phyloP scores from a whole-genome alignment of 2,797 vertebrate genomes.

The Coendou prehensilis region DNA sequence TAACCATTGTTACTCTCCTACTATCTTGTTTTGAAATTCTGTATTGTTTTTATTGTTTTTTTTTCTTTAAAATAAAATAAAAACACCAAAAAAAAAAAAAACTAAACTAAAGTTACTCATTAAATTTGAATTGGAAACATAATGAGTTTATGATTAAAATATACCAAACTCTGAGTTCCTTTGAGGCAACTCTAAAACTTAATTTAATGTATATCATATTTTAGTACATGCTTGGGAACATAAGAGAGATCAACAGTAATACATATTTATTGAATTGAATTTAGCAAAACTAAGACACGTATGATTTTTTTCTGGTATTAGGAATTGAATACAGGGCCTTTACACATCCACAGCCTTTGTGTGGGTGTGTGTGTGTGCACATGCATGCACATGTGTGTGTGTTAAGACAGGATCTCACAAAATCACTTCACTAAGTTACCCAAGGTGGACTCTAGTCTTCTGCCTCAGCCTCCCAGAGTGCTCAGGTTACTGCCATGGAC shows the following conservation, averaged over 20 bases:
- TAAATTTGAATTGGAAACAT: conserved; percentile 40
- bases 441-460: background rate
- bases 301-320: background rate
- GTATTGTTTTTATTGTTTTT: no score
- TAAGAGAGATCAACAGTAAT: background rate
- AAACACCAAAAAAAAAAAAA: background rate
- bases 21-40: no score
- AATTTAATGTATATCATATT: background rate
- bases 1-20: no score
- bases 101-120: background rate
- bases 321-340: background rate
- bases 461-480: background rate
- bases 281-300: conserved; percentile 27
- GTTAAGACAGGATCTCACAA: background rate
- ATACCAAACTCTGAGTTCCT: background rate
- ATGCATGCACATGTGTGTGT: background rate
- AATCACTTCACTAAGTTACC: background rate
- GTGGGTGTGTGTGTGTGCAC: background rate
- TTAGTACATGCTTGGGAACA: background rate
- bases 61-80: background rate
- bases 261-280: background rate
- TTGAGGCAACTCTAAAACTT: background rate
- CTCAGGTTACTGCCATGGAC: background rate
- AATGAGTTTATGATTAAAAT: conserved; percentile 16
- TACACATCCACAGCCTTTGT: background rate